Base-by-base conservation (phyloP, 64 coral and sea anemone genomes). In the Hydrozoanthus tunicans region DNA sequence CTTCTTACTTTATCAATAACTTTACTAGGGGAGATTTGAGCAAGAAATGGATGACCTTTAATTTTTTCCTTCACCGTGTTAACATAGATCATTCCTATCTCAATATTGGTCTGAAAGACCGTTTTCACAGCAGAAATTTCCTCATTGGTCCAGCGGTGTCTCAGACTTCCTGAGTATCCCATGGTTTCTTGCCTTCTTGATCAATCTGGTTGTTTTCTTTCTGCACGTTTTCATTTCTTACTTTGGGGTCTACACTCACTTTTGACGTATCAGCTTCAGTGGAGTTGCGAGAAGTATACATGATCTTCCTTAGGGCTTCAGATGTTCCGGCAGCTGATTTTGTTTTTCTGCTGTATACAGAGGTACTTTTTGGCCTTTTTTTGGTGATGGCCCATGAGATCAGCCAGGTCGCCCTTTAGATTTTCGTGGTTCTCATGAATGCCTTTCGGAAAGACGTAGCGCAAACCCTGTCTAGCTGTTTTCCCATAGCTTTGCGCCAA, bases 121-220 rank as follows among this genome's bases (percentile, higher is more conserved):
- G 64, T 15, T 82, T 90, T 90, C 26, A 93, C 85, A 60, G 77
- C 74, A 15, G 14, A 61, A 79, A 81, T 93, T 74, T 93, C 85
- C 70, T 93, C 92, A 56, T 59, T 70, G 15, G 64, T 93, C 92
- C 85, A 93, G 51, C 54, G 85, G 51, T 90, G 92, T 80, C 83
- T 89, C 6, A 6, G 56, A 85, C 64, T 89, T 89, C 26, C 51
- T 81, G 90, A 82, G 17, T 7, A 91, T 24, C 32, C n/a, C 4
- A 17, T 78, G 51, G 55, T 78, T 76, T 81, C 82, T 88, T 10
- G 54, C 64, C 91, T 86, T 92, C 79, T 61, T 57, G 52, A 81
- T 58, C 67, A 82, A 68, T 51, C 67, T 71, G 53, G 17, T 70
- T 72, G 10, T 83, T 54, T 81, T 91, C 63, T 24, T n/a, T 51